A percentile compares a stretch with the other conserved stretches of the same genome.
Evolutionary conservation across 2,888 invertebrate genomes (phyloP).

Genomic region (Drepana falcataria): DNA sequence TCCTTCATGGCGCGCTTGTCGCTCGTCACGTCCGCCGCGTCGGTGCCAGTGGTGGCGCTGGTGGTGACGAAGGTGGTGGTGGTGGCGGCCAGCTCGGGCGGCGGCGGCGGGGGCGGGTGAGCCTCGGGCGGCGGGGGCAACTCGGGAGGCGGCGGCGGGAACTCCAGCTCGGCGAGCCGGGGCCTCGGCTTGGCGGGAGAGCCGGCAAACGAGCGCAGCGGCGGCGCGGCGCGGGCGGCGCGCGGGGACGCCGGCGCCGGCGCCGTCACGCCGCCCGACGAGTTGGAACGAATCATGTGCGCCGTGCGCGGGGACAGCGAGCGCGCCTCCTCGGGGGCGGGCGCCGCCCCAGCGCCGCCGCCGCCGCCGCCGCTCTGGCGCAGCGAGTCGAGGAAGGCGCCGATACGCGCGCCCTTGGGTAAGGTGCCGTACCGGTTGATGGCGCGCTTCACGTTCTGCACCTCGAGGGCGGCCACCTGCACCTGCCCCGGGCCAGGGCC

Average conservation of each 20-base stretch:
- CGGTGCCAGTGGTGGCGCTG: conserved; percentile 81
- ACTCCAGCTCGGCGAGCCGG: conserved; percentile 89
- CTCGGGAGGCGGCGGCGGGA: conserved; percentile 91
- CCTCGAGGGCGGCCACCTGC: conserved; percentile 95
- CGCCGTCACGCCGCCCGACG: conserved; percentile 88
- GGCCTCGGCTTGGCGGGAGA: conserved; percentile 87
- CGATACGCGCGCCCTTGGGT: conserved; percentile 97
- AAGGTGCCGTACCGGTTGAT: conserved; percentile 97
- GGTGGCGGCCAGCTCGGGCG: conserved; percentile 71
- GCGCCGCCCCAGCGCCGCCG: conserved; percentile 31
- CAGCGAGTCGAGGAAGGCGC: conserved; percentile 96
- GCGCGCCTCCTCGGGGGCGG: conserved; percentile 49
- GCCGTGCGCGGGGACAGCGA: conserved; percentile 84
- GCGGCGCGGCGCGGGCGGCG: conserved; percentile 46
- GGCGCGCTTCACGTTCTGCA: conserved; percentile 96
- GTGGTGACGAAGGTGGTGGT: no score
- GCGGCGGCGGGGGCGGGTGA: conserved; percentile 57
- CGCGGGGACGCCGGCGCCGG: conserved; percentile 61
- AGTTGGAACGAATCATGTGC: conserved; percentile 94
- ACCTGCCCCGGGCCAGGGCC: conserved; percentile 45
- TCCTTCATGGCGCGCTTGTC: conserved; percentile 82
- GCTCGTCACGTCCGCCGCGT: conserved; percentile 79
- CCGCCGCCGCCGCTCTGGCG: conserved; percentile 85
- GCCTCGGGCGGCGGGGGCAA: conserved; percentile 87
- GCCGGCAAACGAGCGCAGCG: conserved; percentile 80